Evolutionary conservation across 2,888 invertebrate genomes (phyloP), one percentile per base, ranked within the genome.

Genomic region (Hetaerina titia): DNA sequence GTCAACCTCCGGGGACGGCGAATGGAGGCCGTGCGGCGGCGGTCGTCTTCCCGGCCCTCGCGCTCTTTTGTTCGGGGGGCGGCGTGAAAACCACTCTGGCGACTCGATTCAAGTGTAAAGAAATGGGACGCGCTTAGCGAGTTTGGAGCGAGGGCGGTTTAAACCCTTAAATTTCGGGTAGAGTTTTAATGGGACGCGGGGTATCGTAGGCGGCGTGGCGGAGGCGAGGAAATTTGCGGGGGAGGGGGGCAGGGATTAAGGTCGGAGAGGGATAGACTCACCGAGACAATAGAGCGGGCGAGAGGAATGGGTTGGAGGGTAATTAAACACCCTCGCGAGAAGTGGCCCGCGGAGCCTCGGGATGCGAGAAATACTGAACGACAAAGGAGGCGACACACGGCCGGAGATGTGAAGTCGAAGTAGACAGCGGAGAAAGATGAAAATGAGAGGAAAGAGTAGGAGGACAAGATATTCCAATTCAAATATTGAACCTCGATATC

Each of bases 321-420:
- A 31, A 92, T 69, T 15, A 64, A 92, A 56, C 57, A 92, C n/a
- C 69, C 25, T 90, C 90, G 45, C 58, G 90, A 4, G 90, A 90
- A 90, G 15, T 60, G 58, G 89, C 22, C 89, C 89, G 22, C n/a
- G 15, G 58, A 58, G 60, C 60, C 25, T 25, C 90, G 15, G 58
- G 60, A 90, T 90, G 9, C 90, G 60, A 25, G 90, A 60, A 90
- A 58, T 90, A 90, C 60, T n/a, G 90, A n/a, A n/a, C 81, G 81
- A 11, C n/a, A 13, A 13, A 2, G n/a, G 81, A 15, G 11, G 60
- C 13, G 1, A 17, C 11, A 17, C 13, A 60, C 45, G 45, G 45
- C 45, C 45, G 45, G 45, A 45, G 45, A 45, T 45, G 45, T 45
- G 4, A 45, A 45, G 60, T 1, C 11, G 60, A 1, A 5, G 11